Base-by-base conservation (phyloP, 2,888 invertebrate species). In the Drosophila falleni region DNA sequence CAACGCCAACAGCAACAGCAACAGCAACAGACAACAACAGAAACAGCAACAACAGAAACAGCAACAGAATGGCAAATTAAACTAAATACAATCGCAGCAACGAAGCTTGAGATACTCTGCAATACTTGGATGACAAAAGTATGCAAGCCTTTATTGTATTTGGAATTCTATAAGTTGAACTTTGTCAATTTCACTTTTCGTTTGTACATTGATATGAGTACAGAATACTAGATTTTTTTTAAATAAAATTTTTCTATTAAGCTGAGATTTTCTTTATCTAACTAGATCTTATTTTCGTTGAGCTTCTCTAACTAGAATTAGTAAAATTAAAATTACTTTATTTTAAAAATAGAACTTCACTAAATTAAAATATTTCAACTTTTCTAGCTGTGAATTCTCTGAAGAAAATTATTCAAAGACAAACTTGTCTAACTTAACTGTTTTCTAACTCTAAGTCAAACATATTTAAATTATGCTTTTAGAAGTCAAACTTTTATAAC, bases 21-120 rank as follows among this genome's bases (percentile, higher is more conserved):
- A 29, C 26, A 26, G 6, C 26, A 41, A 54, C 58, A 71, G 5
- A 13, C 67, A 46, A 54, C 70, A 58, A 58, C 65, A 66, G 49
- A 67, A 56, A 15, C 61, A 58, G 11, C 39, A 63, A 6, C 54
- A 49, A 31, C 23, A 53, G n/a, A 55, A 60, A 42, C 19, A 55
- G 78, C 81, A 63, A 86, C 87, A 80, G 82, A 83, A 81, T 75
- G 80, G 81, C 44, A 86, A 78, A 80, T 73, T 71, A 71, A 74
- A 62, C 68, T 41, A 49, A 67, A 68, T 35, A 13, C 15, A 31
- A 9, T 41, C 13, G 16, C 33, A n/a, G 8, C 46, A 13, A 35
- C 70, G 39, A 68, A 46, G 13, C 11, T 5, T 1, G 0, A 33
- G 19, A 88, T 82, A 88, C 82, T 31, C 87, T 81, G 8, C 11